phyloP scores from a whole-genome alignment of 2,113 vertebrate species.

The Chinchilla lanigera region DNA sequence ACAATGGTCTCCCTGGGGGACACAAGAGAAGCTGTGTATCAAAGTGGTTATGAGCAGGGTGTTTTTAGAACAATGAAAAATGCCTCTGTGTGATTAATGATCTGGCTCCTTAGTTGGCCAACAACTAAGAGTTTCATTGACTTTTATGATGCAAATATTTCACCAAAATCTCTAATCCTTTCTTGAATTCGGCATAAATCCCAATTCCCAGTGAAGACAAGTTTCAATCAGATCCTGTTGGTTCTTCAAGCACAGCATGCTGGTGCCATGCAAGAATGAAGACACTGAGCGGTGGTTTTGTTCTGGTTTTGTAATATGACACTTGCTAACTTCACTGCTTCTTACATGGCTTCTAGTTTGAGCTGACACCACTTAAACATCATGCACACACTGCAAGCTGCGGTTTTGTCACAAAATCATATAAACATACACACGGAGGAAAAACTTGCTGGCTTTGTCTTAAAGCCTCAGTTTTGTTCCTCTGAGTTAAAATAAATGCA shows the following conservation, averaged over 20 bases:
- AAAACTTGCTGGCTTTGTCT: conserved; percentile 46
- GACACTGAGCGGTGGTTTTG: conserved; percentile 58
- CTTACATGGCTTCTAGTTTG: conserved; percentile 65
- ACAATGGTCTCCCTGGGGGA: not conserved
- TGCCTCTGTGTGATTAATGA: not conserved
- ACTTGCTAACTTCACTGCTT: conserved; percentile 55
- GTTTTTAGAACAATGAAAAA: not conserved
- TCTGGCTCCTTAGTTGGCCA: not conserved
- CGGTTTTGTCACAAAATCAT: conserved; percentile 61
- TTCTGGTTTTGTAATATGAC: conserved; percentile 71
- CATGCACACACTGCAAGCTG: not conserved
- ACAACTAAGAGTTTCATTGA: not conserved
- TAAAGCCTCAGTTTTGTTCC: conserved; percentile 55
- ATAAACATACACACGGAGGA: conserved; percentile 41
- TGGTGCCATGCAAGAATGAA: conserved; percentile 26
- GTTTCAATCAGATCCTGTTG: conserved; percentile 43
- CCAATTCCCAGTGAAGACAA: conserved; percentile 22
- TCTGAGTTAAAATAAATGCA: conserved; percentile 30
- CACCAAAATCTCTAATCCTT: not conserved
- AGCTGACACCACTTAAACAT: conserved; percentile 62
- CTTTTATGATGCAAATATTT: not conserved
- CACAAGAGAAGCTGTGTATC: not conserved
- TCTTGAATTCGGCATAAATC: not conserved
- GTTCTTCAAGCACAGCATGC: conserved; percentile 68
- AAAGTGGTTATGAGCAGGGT: not conserved